Conservation (phyloP, 2,113 vertebrate genomes). For the Eleginops maclovinus region DNA sequence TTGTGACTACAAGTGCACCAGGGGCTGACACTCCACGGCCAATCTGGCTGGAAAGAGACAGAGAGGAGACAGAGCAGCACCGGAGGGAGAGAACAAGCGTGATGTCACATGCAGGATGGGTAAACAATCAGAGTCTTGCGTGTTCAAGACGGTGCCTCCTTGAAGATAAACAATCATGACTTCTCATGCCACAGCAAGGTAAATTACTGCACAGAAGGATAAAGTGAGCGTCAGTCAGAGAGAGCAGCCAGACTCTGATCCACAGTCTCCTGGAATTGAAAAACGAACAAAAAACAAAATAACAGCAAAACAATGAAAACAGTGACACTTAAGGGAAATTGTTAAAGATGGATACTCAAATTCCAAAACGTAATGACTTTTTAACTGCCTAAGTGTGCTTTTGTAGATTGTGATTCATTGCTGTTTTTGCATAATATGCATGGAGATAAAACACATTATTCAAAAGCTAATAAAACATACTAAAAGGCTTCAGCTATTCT, state of each 20-base stretch:
- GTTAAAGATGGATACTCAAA: neutral
- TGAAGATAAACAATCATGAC: constrained; percentile 79
- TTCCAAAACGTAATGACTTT: neutral
- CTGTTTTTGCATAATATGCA: neutral
- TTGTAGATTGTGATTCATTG: constrained; percentile 3
- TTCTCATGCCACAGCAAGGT: constrained; percentile 53
- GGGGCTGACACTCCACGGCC: constrained; percentile 54
- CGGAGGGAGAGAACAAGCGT: constrained; percentile 32
- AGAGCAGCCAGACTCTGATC: constrained; percentile 40
- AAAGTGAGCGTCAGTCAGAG: constrained; percentile 32
- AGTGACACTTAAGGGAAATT: neutral
- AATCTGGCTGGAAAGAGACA: constrained; percentile 57
- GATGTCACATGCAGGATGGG: constrained; percentile 58
- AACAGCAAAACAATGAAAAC: constrained; percentile 20
- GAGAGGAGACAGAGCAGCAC: constrained; percentile 35
- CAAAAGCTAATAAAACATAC: constrained; percentile 1
- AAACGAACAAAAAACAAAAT: neutral
- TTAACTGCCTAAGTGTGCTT: neutral
- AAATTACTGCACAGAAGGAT: constrained; percentile 62
- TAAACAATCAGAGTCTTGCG: constrained; percentile 76
- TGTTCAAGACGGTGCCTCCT: constrained; percentile 78
- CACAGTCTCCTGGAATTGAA: constrained; percentile 27
- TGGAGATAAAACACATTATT: neutral
- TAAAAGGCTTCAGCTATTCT: neutral
- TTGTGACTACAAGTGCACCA: constrained; percentile 62